phyloP scores from a whole-genome alignment of 2,113 vertebrate species.

The Ginglymostoma cirratum region DNA sequence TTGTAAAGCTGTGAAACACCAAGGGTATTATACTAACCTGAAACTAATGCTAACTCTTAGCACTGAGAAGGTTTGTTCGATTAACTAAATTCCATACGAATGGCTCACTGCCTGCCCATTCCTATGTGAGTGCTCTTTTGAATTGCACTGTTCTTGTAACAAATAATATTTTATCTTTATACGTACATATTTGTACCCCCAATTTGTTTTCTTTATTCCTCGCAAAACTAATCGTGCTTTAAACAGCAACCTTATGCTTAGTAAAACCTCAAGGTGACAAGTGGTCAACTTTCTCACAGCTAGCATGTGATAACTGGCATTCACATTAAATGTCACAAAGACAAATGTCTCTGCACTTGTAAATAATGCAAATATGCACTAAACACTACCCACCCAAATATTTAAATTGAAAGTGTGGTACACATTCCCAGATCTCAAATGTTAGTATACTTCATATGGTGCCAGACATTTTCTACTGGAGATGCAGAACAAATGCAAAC shows the following conservation, averaged over 20 bases:
- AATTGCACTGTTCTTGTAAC: conserved; percentile 53
- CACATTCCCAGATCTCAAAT: neutral
- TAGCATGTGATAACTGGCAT: neutral
- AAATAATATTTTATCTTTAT: conserved; percentile 43
- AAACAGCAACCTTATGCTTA: neutral
- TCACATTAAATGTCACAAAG: neutral
- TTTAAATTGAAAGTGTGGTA: neutral
- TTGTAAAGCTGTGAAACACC: conserved; percentile 21
- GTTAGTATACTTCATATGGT: neutral
- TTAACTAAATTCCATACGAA: conserved; percentile 41
- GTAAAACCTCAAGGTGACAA: neutral
- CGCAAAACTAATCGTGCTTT: neutral
- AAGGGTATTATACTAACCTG: conserved; percentile 13
- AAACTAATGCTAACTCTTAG: conserved; percentile 27
- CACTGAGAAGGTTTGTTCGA: conserved; percentile 40
- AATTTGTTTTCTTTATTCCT: neutral
- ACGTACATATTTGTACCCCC: conserved; percentile 36
- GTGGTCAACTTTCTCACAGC: neutral
- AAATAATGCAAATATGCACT: neutral
- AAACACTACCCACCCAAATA: neutral
- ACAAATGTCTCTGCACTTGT: neutral
- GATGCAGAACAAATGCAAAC: conserved; percentile 6
- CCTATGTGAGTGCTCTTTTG: conserved; percentile 50
- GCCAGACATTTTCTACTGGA: neutral
- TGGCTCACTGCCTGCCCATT: conserved; percentile 44